phyloP scores from a whole-genome alignment of 2,888 invertebrate genomes.

The Spodoptera exigua region DNA sequence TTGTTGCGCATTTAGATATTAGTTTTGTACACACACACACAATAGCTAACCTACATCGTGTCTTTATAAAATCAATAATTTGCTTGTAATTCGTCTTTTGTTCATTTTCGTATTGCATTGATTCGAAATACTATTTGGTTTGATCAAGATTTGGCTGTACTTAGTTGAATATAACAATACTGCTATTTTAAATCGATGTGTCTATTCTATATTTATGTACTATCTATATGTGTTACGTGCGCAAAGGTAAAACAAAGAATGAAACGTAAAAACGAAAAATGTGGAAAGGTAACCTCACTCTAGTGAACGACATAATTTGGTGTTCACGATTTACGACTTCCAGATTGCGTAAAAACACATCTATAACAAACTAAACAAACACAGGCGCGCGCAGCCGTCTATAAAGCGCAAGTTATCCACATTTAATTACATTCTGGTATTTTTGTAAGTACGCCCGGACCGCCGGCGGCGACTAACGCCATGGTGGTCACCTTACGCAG shows the following conservation, averaged over 20 bases:
- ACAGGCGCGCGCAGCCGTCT: conserved; percentile 86
- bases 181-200: background rate
- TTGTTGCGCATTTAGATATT: conserved; percentile 83
- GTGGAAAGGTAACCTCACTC: conserved; percentile 75
- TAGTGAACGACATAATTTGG: conserved; percentile 87
- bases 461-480: conserved; percentile 81
- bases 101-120: background rate
- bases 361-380: conserved; percentile 88
- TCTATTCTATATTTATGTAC: background rate
- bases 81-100: conserved; percentile 17
- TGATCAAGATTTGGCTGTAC: no score
- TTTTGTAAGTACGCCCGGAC: conserved; percentile 87
- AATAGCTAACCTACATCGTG: conserved; percentile 38
- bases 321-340: conserved; percentile 88
- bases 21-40: conserved; percentile 48
- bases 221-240: background rate
- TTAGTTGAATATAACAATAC: background rate
- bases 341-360: conserved; percentile 89
- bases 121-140: no score
- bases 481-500: conserved; percentile 73
- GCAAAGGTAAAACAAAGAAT: conserved; percentile 25
- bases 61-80: conserved; percentile 18
- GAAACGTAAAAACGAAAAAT: conserved; percentile 48
- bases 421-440: conserved; percentile 89
- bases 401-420: conserved; percentile 88